Evolutionary conservation across 2,888 invertebrate species (phyloP).

Genomic region (Drosophila peninsularis): DNA sequence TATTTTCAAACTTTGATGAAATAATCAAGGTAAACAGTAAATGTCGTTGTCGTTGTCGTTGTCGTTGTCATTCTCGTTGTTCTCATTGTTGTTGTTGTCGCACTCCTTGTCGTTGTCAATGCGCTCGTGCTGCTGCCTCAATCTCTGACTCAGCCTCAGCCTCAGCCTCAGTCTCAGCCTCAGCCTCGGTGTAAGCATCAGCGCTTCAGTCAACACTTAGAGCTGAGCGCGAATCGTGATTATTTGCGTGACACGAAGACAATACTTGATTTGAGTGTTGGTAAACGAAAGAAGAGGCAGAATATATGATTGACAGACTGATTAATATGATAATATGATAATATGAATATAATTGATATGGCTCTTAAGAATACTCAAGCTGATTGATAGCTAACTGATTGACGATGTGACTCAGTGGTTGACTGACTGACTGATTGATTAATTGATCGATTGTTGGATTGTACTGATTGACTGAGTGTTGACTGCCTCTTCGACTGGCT

Average conservation of each 20-base stretch:
- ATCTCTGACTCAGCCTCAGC: constrained; percentile 2
- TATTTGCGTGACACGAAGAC: constrained; percentile 4
- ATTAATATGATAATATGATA: too few relatives aligned
- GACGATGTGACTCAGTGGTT: too few relatives aligned
- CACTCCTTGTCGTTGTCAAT: constrained; percentile 22
- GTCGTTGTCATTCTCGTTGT: constrained; percentile 30
- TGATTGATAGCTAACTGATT: too few relatives aligned
- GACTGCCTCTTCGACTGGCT: too few relatives aligned
- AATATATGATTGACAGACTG: neutral
- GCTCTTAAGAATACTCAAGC: too few relatives aligned
- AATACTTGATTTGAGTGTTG: neutral
- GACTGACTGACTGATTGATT: too few relatives aligned
- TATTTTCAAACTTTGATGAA: constrained; percentile 78
- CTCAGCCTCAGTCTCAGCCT: neutral
- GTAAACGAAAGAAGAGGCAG: neutral
- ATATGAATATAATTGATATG: too few relatives aligned
- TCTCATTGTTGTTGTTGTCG: constrained; percentile 16
- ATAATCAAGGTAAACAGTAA: constrained; percentile 78
- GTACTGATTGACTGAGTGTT: too few relatives aligned
- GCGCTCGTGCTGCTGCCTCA: neutral
- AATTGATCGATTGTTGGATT: too few relatives aligned
- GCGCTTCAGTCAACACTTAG: constrained; percentile 7
- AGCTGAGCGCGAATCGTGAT: constrained; percentile 5
- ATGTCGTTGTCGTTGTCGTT: constrained; percentile 56
- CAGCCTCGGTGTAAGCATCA: neutral